Percentiles rank a stretch among this genome's conserved stretches.
phyloP scores from a whole-genome alignment of 2,888 invertebrate species.

The Lasioglossum morio region DNA sequence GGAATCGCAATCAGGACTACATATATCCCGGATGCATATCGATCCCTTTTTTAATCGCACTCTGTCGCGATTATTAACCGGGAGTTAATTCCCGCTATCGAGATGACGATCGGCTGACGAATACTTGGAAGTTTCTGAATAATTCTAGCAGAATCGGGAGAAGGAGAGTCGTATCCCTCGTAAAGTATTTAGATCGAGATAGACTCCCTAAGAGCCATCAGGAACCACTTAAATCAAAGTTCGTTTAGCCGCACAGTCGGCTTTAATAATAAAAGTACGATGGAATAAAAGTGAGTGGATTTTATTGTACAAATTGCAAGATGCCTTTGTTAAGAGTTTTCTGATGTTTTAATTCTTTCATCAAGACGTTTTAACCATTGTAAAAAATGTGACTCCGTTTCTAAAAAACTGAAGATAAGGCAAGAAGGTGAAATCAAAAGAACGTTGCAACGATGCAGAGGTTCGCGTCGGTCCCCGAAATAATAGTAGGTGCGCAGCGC shows the following conservation, averaged over 20 bases:
- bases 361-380: background rate
- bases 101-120: background rate
- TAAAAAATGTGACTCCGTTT: background rate
- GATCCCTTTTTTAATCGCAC: conserved; percentile 18
- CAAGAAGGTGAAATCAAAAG: no score
- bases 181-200: background rate
- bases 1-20: conserved; percentile 26
- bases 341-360: background rate
- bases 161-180: background rate
- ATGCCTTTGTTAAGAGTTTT: background rate
- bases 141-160: background rate
- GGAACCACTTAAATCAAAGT: background rate
- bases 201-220: background rate
- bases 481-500: conserved; percentile 73
- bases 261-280: background rate
- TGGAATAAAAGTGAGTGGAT: background rate
- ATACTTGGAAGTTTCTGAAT: conserved; percentile 1
- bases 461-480: conserved; percentile 59
- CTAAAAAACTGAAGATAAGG: background rate
- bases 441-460: conserved; percentile 23
- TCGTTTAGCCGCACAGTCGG: background rate
- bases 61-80: conserved; percentile 18
- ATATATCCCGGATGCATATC: conserved; percentile 26
- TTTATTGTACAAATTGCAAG: background rate
- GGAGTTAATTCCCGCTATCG: background rate